These are phyloP conservation scores for Cygnus atratus DNA, from an alignment of 2,113 vertebrate species.

Conservation along the genomic window DNA sequence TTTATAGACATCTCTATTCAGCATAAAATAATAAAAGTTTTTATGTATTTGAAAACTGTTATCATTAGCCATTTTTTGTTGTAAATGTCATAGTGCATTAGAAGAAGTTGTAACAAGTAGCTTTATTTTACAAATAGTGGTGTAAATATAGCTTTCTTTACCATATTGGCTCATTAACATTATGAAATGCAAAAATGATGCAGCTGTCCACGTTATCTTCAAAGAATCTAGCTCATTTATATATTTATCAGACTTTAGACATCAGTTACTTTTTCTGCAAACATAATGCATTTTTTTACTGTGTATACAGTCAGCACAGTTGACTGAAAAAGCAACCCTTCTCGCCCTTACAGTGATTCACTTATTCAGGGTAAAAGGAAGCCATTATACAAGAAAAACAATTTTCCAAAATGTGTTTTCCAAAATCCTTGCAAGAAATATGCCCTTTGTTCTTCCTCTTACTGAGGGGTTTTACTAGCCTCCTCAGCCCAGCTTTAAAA, in stretches of 20 bases:
- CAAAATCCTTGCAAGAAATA: neutral
- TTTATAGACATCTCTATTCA: neutral
- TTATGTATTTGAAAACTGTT: neutral
- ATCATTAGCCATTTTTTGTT: neutral
- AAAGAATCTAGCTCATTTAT: neutral
- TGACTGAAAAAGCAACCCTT: neutral
- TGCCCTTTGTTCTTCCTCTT: neutral
- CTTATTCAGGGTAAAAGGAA: neutral
- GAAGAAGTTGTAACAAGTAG: neutral
- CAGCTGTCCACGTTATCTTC: neutral
- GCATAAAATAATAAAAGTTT: neutral
- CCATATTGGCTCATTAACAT: neutral
- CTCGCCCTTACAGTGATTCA: neutral
- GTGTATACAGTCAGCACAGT: neutral
- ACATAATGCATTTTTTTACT: neutral
- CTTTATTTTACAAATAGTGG: neutral
- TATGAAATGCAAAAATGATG: neutral
- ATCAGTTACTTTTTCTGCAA: neutral
- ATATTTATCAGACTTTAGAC: neutral
- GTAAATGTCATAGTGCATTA: neutral
- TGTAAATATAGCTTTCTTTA: neutral
- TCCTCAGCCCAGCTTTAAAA: neutral
- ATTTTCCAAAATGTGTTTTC: neutral
- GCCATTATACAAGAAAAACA: neutral
- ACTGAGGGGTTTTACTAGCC: neutral